Conservation (phyloP, 2,888 invertebrate genomes). For the Sphaeridia pumilis region DNA sequence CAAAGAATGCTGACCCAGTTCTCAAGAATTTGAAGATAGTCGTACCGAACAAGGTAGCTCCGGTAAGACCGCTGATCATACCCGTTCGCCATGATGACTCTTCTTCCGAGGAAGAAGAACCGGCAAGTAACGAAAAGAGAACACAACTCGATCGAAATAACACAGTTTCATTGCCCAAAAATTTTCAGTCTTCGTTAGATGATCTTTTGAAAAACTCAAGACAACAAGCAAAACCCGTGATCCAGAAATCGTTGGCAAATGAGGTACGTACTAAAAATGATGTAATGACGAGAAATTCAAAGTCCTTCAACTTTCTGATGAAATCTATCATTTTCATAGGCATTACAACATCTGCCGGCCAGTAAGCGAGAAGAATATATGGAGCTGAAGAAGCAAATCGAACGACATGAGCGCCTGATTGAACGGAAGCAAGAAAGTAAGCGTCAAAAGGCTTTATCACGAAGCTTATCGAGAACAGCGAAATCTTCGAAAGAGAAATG, state of each 20-base stretch:
- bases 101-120: conserved; percentile 10
- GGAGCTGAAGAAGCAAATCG: not conserved
- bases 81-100: conserved; percentile 9
- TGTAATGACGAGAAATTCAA: too few species aligned
- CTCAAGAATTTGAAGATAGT: conserved; percentile 9
- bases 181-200: conserved; percentile 11
- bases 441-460: not conserved
- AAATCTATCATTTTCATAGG: too few species aligned
- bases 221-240: too few species aligned
- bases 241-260: too few species aligned
- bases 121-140: not conserved
- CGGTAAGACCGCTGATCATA: conserved; percentile 11
- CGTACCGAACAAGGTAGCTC: conserved; percentile 3
- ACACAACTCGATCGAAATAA: not conserved
- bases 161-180: not conserved
- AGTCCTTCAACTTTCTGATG: too few species aligned
- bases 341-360: conserved; percentile 1
- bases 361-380: conserved; percentile 6
- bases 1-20: conserved; percentile 7
- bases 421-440: not conserved
- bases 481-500: too few species aligned
- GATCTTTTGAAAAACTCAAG: conserved; percentile 6
- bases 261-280: too few species aligned
- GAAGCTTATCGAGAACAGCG: too few species aligned
- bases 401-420: conserved; percentile 1